These are phyloP conservation scores for Colius striatus DNA, from an alignment of 2,113 vertebrate genomes.

Conservation along the genomic window DNA sequence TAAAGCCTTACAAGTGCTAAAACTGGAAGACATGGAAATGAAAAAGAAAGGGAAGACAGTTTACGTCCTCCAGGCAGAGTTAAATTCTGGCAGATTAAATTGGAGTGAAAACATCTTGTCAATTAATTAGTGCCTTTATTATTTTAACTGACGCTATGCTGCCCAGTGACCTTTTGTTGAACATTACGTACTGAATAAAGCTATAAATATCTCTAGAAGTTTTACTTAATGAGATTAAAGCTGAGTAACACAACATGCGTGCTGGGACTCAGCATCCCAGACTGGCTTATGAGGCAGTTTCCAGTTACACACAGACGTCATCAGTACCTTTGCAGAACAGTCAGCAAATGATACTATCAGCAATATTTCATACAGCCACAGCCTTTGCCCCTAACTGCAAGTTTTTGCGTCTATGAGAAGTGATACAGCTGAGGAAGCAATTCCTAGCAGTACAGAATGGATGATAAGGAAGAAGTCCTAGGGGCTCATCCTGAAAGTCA, in stretches of 20 bases:
- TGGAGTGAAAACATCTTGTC: constrained; percentile 63
- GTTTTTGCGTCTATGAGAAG: background rate
- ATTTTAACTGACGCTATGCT: constrained; percentile 28
- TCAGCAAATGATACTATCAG: background rate
- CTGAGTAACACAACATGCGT: background rate
- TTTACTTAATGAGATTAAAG: constrained; percentile 37
- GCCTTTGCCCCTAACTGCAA: background rate
- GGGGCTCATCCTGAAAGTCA: background rate
- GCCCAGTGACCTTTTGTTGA: constrained; percentile 16
- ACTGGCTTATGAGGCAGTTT: background rate
- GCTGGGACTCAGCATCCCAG: background rate
- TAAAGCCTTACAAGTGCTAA: background rate
- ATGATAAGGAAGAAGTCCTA: background rate
- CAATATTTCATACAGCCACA: background rate
- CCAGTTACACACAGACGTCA: constrained; percentile 14
- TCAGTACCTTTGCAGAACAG: background rate
- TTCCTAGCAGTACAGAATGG: background rate
- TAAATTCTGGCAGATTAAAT: constrained; percentile 39
- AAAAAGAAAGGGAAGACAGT: constrained; percentile 18
- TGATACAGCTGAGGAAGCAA: background rate
- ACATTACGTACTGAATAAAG: background rate
- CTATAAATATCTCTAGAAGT: constrained; percentile 29
- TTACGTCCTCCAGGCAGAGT: constrained; percentile 50
- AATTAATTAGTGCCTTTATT: constrained; percentile 59
- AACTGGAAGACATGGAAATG: background rate